phyloP scores from a whole-genome alignment of 2,888 invertebrate genomes.

The Tineola bisselliella region DNA sequence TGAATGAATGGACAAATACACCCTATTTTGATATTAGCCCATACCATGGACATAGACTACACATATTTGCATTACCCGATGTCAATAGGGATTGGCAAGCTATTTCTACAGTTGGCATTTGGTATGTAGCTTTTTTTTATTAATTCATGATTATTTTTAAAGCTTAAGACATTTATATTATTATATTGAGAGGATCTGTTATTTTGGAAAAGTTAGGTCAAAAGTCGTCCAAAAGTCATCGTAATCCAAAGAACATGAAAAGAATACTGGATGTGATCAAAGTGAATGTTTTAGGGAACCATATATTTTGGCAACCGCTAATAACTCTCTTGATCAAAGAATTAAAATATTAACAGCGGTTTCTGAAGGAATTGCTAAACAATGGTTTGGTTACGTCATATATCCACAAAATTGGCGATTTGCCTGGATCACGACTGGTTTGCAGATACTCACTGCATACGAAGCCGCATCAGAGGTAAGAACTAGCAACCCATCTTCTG shows the following conservation, averaged over 20 bases:
- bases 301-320: constrained; percentile 38
- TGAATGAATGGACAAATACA: constrained; percentile 44
- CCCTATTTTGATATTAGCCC: constrained; percentile 33
- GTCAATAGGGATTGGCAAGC: constrained; percentile 43
- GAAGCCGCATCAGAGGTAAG: constrained; percentile 57
- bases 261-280: too few relatives aligned
- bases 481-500: too few relatives aligned
- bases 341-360: constrained; percentile 54
- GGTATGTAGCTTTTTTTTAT: constrained; percentile 35
- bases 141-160: neutral
- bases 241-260: too few relatives aligned
- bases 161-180: too few relatives aligned
- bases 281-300: constrained; percentile 56
- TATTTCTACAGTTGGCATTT: constrained; percentile 45
- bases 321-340: constrained; percentile 44
- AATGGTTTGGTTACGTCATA: constrained; percentile 75
- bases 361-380: constrained; percentile 73
- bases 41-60: constrained; percentile 27
- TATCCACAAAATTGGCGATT: constrained; percentile 70
- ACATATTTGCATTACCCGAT: constrained; percentile 46
- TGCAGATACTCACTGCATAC: constrained; percentile 70
- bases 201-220: too few relatives aligned
- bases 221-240: too few relatives aligned
- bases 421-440: constrained; percentile 70
- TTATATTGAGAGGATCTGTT: too few relatives aligned